These are phyloP conservation scores for Cataglyphis hispanica DNA, from an alignment of 1,140 invertebrate genomes.

Conservation along the genomic window DNA sequence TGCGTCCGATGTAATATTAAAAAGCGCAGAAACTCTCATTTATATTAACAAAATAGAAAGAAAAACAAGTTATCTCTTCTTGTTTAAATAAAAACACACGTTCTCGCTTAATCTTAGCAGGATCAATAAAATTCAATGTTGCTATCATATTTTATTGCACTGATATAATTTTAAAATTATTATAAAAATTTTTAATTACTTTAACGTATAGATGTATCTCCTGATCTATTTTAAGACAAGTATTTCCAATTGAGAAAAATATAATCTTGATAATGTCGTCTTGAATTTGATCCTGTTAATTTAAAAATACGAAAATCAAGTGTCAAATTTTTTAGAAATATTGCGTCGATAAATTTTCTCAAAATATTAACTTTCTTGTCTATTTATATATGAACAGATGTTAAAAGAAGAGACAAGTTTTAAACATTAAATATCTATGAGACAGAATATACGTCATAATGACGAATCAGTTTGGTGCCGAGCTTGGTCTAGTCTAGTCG, in stretches of 20 bases:
- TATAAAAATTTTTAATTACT: no score
- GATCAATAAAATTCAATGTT: conserved; percentile 23
- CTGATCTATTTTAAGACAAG: no score
- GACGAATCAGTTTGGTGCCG: conserved; percentile 70
- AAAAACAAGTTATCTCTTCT: not conserved
- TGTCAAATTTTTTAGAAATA: not conserved
- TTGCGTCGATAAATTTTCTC: not conserved
- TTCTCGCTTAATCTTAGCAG: not conserved
- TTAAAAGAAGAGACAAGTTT: conserved; percentile 59
- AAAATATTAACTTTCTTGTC: not conserved
- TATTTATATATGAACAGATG: not conserved
- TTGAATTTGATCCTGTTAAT: not conserved
- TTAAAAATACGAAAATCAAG: not conserved
- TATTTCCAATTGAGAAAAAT: not conserved
- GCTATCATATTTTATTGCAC: conserved; percentile 51
- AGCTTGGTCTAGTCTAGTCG: conserved; percentile 60
- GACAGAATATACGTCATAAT: conserved; percentile 74
- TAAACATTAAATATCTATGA: conserved; percentile 67
- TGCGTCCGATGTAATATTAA: conserved; percentile 21
- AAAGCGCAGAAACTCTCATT: conserved; percentile 1
- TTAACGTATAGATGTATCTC: no score
- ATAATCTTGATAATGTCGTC: not conserved
- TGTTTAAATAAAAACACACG: not conserved
- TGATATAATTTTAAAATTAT: not conserved
- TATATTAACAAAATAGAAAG: conserved; percentile 6